Percentiles rank a stretch among this genome's conserved stretches.
These are phyloP conservation scores for Torymus texanus DNA, from an alignment of 2,888 invertebrate species.

Conservation along the genomic window DNA sequence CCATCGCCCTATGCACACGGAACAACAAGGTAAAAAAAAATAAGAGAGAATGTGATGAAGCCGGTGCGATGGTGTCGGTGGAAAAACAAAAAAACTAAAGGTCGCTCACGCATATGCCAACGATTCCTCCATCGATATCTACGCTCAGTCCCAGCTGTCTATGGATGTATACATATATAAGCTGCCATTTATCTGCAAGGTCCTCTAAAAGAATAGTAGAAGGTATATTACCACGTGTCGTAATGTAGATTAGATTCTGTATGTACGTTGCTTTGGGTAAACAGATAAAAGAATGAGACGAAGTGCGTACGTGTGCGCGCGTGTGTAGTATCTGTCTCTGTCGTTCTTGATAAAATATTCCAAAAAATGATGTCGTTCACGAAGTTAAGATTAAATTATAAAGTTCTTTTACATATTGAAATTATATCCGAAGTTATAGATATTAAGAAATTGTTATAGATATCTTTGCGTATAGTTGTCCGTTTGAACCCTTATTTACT, in stretches of 20 bases:
- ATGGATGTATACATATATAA: too few species aligned
- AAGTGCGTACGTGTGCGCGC: slow-evolving; percentile 10
- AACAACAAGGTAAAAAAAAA: neutral
- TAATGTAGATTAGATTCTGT: slow-evolving; percentile 44
- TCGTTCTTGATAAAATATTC: slow-evolving; percentile 1
- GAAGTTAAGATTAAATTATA: too few species aligned
- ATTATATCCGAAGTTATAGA: too few species aligned
- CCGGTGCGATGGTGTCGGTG: too few species aligned
- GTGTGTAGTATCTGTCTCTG: neutral
- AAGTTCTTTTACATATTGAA: too few species aligned
- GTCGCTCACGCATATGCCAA: slow-evolving; percentile 16
- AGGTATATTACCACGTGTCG: slow-evolving; percentile 24
- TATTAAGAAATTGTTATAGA: too few species aligned
- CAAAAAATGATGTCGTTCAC: too few species aligned
- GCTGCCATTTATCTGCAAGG: neutral
- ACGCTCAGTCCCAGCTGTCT: slow-evolving; percentile 11
- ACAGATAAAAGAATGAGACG: neutral
- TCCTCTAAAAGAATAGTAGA: too few species aligned
- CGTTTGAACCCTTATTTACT: too few species aligned
- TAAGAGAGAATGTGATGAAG: neutral
- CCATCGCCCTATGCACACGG: neutral
- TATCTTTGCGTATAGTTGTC: too few species aligned
- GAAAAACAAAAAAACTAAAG: slow-evolving; percentile 8
- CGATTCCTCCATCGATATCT: slow-evolving; percentile 50
- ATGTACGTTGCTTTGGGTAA: neutral